Percentiles rank a stretch among this genome's conserved stretches.
phyloP scores from a whole-genome alignment of 1,140 invertebrate genomes.

The Alviniconcha marisindica region DNA sequence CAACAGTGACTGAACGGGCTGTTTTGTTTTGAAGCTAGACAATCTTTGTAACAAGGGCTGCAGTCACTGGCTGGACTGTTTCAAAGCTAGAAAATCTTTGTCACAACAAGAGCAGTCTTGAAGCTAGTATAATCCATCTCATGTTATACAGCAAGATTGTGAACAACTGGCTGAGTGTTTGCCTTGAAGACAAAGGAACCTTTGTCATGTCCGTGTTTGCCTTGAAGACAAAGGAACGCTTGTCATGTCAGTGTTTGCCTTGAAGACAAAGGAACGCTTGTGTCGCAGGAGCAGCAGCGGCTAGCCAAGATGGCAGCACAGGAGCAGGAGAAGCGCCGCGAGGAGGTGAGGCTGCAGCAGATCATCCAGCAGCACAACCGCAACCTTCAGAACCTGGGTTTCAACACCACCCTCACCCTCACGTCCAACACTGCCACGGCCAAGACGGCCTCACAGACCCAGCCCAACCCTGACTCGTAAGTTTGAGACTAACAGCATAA shows the following conservation, averaged over 20 bases:
- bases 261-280: no score
- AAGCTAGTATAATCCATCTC: no score
- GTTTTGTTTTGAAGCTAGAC: no score
- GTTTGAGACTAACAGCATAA: background rate
- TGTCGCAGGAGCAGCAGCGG: conserved; percentile 45
- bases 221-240: no score
- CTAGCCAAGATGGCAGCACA: conserved; percentile 41
- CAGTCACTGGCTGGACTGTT: no score
- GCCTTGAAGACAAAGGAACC: no score
- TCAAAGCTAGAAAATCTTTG: no score
- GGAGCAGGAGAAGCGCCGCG: conserved; percentile 46
- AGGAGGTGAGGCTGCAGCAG: conserved; percentile 45
- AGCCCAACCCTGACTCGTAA: conserved; percentile 27
- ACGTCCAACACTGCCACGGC: background rate
- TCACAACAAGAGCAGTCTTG: no score
- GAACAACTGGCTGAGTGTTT: no score
- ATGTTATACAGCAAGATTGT: no score
- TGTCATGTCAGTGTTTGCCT: background rate
- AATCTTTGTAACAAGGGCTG: no score
- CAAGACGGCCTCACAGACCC: background rate
- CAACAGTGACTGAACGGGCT: no score
- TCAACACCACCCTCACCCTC: conserved; percentile 49
- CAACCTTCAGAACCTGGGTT: conserved; percentile 33
- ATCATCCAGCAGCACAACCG: conserved; percentile 58
- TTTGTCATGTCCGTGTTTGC: background rate